A percentile compares a stretch with the other conserved stretches of the same genome.
Conservation (phyloP, 2,888 invertebrate species). For the Spodoptera littoralis region DNA sequence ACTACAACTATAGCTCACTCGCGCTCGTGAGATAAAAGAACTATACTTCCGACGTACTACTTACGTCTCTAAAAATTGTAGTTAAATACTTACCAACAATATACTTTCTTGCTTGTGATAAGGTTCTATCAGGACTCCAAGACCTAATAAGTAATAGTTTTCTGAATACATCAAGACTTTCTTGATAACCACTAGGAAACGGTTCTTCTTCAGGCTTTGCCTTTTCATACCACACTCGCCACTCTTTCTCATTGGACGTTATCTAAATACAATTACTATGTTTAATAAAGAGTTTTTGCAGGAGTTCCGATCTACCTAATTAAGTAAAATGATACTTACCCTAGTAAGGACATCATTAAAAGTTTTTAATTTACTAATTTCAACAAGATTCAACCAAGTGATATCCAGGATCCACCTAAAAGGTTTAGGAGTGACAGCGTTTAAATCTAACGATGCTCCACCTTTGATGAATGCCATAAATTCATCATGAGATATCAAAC, state of each 20-base stretch:
- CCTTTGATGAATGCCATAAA: constrained; percentile 99
- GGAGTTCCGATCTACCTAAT: neutral
- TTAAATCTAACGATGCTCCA: constrained; percentile 97
- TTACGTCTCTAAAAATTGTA: neutral
- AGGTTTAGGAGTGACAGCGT: constrained; percentile 97
- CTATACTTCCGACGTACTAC: neutral
- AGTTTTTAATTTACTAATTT: constrained; percentile 94
- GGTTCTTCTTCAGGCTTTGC: constrained; percentile 97
- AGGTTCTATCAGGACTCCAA: constrained; percentile 98
- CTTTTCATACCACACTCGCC: constrained; percentile 97
- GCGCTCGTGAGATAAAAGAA: too few species aligned
- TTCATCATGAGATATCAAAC: constrained; percentile 95
- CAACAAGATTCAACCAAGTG: constrained; percentile 98
- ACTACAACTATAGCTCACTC: too few species aligned
- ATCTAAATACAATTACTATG: constrained; percentile 85
- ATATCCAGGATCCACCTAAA: constrained; percentile 98
- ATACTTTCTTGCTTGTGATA: constrained; percentile 97
- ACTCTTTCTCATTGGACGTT: constrained; percentile 95
- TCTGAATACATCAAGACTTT: constrained; percentile 95
- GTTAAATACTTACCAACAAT: constrained; percentile 90
- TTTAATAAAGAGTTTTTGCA: neutral
- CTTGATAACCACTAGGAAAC: constrained; percentile 96
- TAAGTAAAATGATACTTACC: constrained; percentile 76
- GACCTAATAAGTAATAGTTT: constrained; percentile 96
- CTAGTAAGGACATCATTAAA: constrained; percentile 94